Conservation (phyloP, 2,113 vertebrate genomes). For the Aptenodytes forsteri region DNA sequence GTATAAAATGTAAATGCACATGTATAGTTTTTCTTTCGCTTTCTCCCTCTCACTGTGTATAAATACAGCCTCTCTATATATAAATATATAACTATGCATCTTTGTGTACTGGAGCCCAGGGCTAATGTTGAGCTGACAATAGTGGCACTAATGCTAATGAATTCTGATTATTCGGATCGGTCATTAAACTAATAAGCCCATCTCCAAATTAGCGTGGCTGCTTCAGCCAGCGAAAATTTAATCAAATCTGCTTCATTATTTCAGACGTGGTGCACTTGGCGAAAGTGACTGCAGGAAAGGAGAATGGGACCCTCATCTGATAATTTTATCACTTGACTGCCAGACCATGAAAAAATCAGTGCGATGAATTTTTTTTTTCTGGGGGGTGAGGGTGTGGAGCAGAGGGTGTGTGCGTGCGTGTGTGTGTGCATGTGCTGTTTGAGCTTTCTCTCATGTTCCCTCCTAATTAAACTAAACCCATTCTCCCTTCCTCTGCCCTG, state of each 20-base stretch:
- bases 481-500: conserved; percentile 25
- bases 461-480: conserved; percentile 43
- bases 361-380: conserved; percentile 70
- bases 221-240: conserved; percentile 75
- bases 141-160: conserved; percentile 92
- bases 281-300: conserved; percentile 63
- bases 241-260: conserved; percentile 79
- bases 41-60: background rate
- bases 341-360: conserved; percentile 76
- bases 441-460: background rate
- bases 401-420: conserved; percentile 3
- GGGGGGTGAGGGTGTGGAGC: conserved; percentile 57
- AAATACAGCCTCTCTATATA: conserved; percentile 28
- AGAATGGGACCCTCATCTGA: conserved; percentile 67
- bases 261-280: conserved; percentile 72
- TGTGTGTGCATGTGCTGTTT: background rate
- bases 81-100: conserved; percentile 56
- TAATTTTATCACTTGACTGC: conserved; percentile 78
- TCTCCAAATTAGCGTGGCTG: conserved; percentile 87
- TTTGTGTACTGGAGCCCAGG: conserved; percentile 77
- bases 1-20: conserved; percentile 4
- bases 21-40: background rate
- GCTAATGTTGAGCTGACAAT: conserved; percentile 81
- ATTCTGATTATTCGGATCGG: conserved; percentile 91
- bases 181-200: conserved; percentile 99